Conservation (phyloP, 2,888 invertebrate genomes). For the Metalampra italica region DNA sequence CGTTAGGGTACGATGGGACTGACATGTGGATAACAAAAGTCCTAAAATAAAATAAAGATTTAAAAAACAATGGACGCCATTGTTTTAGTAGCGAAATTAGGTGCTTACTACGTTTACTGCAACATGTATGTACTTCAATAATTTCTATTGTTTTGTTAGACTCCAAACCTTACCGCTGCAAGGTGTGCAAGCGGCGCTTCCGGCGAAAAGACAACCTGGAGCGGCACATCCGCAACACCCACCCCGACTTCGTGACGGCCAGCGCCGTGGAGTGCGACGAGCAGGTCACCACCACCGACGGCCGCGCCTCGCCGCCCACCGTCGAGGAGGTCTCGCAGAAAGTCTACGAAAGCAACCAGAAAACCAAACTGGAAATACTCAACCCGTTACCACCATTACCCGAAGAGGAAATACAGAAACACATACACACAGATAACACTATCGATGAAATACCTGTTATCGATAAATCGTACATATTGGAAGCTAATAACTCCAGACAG, state of each 20-base stretch:
- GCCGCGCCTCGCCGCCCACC: conserved; percentile 5
- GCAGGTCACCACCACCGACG: conserved; percentile 31
- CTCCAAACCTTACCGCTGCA: conserved; percentile 83
- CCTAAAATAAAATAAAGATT: too few relatives aligned
- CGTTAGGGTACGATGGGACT: too few relatives aligned
- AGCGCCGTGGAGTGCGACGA: conserved; percentile 56
- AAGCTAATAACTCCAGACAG: conserved; percentile 65
- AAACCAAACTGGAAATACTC: conserved; percentile 45
- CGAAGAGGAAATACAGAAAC: conserved; percentile 51
- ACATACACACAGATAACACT: conserved; percentile 27
- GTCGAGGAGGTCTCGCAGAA: conserved; percentile 1
- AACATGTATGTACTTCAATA: too few relatives aligned
- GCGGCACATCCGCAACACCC: conserved; percentile 87
- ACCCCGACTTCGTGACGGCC: conserved; percentile 72
- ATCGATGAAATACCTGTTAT: conserved; percentile 17
- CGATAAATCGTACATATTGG: conserved; percentile 62
- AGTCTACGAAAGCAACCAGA: conserved; percentile 28
- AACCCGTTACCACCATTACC: conserved; percentile 63
- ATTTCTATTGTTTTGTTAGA: conserved; percentile 70
- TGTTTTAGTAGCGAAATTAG: too few relatives aligned
- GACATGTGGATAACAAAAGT: too few relatives aligned
- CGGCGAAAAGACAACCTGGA: conserved; percentile 87
- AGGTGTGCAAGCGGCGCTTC: conserved; percentile 83
- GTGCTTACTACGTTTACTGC: too few relatives aligned
- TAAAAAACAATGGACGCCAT: too few relatives aligned